Percentiles rank a stretch among this genome's conserved stretches.
Conservation (phyloP, 1,140 invertebrate genomes). For the Brachionus paranguensis region DNA sequence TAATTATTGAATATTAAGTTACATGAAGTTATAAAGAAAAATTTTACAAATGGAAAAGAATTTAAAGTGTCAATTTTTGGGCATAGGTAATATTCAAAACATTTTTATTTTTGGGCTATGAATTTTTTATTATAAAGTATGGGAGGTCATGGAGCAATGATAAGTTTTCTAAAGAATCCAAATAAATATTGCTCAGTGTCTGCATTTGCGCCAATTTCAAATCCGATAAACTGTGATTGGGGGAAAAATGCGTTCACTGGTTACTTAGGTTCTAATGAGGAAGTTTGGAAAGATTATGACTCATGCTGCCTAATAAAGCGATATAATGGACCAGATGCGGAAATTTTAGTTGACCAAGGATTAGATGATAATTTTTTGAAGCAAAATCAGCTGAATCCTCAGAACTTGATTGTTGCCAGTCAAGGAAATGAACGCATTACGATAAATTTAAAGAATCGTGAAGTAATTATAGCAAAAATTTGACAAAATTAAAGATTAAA, state of each 20-base stretch:
- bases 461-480: constrained; percentile 50
- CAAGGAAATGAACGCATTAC: constrained; percentile 62
- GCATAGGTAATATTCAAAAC: constrained; percentile 57
- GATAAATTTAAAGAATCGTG: constrained; percentile 69
- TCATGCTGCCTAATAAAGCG: constrained; percentile 70
- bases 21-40: constrained; percentile 68
- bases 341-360: constrained; percentile 61
- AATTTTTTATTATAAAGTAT: constrained; percentile 63
- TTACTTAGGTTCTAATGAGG: constrained; percentile 66
- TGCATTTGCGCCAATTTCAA: constrained; percentile 91
- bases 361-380: constrained; percentile 73
- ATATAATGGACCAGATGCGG: constrained; percentile 66
- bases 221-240: constrained; percentile 73
- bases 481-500: not conserved
- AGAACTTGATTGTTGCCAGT: constrained; percentile 72
- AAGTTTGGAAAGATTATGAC: constrained; percentile 63
- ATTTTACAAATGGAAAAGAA: constrained; percentile 59
- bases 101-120: not conserved
- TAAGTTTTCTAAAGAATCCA: constrained; percentile 84
- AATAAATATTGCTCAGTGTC: constrained; percentile 80
- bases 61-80: constrained; percentile 69
- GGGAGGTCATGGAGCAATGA: constrained; percentile 92
- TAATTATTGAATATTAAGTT: constrained; percentile 59
- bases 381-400: constrained; percentile 72
- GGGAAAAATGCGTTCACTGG: constrained; percentile 73